Conservation (phyloP, 2,113 vertebrate species). For the Sceloporus undulatus region DNA sequence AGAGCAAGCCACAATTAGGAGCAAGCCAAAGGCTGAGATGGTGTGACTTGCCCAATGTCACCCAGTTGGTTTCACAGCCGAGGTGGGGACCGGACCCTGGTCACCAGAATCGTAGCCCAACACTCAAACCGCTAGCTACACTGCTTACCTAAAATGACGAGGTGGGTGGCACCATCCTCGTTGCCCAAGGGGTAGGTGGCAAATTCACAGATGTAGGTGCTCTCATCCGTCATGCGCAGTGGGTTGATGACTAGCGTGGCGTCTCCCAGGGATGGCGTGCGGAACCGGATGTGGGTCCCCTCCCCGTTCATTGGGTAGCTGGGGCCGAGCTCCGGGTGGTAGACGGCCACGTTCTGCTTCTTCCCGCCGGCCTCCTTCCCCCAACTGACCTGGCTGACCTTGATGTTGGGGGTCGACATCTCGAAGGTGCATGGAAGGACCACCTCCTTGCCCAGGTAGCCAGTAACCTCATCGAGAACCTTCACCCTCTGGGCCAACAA, state of each 20-base stretch:
- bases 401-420: slow-evolving; percentile 64
- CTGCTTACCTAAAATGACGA: slow-evolving; percentile 83
- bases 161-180: slow-evolving; percentile 79
- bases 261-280: slow-evolving; percentile 57
- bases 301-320: slow-evolving; percentile 78
- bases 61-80: too few relatives aligned
- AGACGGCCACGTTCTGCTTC: slow-evolving; percentile 81
- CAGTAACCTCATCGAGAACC: slow-evolving; percentile 76
- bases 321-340: slow-evolving; percentile 77
- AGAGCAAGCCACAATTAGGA: too few relatives aligned
- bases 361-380: slow-evolving; percentile 64
- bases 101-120: too few relatives aligned
- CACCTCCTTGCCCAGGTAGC: slow-evolving; percentile 79
- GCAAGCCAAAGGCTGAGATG: too few relatives aligned
- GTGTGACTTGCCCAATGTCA: too few relatives aligned
- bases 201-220: slow-evolving; percentile 87
- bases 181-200: slow-evolving; percentile 88
- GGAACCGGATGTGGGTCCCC: slow-evolving; percentile 74
- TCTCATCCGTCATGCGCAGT: slow-evolving; percentile 82
- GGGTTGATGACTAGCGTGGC: slow-evolving; percentile 81
- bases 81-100: too few relatives aligned
- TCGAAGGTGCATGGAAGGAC: slow-evolving; percentile 82
- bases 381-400: slow-evolving; percentile 85
- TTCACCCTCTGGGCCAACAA: slow-evolving; percentile 77
- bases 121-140: too few relatives aligned